Evolutionary conservation across 2,888 invertebrate genomes (phyloP), one percentile per base, ranked within the genome.

Genomic region (Eurytoma adleriae): DNA sequence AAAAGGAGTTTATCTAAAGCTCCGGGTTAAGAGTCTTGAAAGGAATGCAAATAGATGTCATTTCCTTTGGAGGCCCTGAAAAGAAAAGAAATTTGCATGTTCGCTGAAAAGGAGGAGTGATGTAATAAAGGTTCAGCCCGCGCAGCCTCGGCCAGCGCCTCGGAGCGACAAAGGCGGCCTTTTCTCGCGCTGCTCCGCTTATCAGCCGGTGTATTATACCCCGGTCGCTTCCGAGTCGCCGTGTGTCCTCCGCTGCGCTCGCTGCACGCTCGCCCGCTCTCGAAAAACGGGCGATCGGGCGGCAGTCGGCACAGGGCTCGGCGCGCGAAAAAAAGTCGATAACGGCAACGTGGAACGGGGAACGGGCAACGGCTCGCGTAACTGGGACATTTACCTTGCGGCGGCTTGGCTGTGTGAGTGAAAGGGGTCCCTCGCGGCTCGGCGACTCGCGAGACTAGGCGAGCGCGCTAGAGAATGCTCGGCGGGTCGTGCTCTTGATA

Each of bases 401-500:
- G 66, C 59, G n/a, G 16, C 40, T 61, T 27, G 27, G 54, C 68
- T 12, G 70, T 62, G n/a, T n/a, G 7, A 72, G 78, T 72, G 78
- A 73, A 78, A 78, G 78, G 67, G 61, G 48, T 24, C 61, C 40
- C 20, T 20, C 54, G 5, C 24, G 27, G 27, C 24, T 64, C 64
- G 14, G 73, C 40, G 16, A 14, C 27, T 5, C 16, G 14, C 20
- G 40, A 40, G n/a, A 18, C n/a, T 62, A 62, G 18, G 24, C 54
- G n/a, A 14, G 20, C 14, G 30, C 57, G 52, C 73, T 66, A 30
- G 24, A 61, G 61, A 61, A 27, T 61, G 18, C 4, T 57, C 27
- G 14, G 20, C 75, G 61, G 78, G 77, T 83, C 76, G 78, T 81
- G 81, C 83, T 78, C 81, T 83, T 83, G 83, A 81, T 83, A 83